These are phyloP conservation scores for Penaeus indicus DNA, from an alignment of 1,140 invertebrate species.

Conservation along the genomic window DNA sequence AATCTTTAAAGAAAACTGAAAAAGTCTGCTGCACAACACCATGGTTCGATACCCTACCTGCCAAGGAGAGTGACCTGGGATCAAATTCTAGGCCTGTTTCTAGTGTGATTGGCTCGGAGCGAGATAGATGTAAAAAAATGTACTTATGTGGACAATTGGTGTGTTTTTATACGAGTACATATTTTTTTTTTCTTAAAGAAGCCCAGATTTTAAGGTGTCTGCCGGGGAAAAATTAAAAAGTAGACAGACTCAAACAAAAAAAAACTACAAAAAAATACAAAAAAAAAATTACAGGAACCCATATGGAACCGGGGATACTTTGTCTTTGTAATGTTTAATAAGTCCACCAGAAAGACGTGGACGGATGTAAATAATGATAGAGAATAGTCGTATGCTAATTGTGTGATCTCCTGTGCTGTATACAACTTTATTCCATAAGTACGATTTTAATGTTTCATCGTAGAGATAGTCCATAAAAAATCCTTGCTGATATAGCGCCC, in stretches of 20 bases:
- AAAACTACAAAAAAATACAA: slow-evolving; percentile 26
- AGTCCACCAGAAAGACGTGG: slow-evolving; percentile 50
- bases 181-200: neutral
- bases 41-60: no score
- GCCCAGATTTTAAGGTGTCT: slow-evolving; percentile 29
- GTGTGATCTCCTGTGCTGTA: slow-evolving; percentile 63
- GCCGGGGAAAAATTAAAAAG: slow-evolving; percentile 20
- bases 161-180: slow-evolving; percentile 9
- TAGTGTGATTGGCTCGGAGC: slow-evolving; percentile 25
- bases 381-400: slow-evolving; percentile 59
- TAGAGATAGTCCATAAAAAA: slow-evolving; percentile 54
- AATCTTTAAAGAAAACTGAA: no score
- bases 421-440: slow-evolving; percentile 57
- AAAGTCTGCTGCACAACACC: no score
- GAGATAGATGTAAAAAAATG: neutral
- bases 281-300: slow-evolving; percentile 39
- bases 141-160: slow-evolving; percentile 6
- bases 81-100: neutral
- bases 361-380: slow-evolving; percentile 59
- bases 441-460: slow-evolving; percentile 61
- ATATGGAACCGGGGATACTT: slow-evolving; percentile 38
- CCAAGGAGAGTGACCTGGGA: neutral
- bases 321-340: slow-evolving; percentile 34
- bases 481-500: slow-evolving; percentile 52
- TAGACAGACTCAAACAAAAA: slow-evolving; percentile 16